Conservation (phyloP, 2,797 vertebrate species). For the Glossophaga mutica region DNA sequence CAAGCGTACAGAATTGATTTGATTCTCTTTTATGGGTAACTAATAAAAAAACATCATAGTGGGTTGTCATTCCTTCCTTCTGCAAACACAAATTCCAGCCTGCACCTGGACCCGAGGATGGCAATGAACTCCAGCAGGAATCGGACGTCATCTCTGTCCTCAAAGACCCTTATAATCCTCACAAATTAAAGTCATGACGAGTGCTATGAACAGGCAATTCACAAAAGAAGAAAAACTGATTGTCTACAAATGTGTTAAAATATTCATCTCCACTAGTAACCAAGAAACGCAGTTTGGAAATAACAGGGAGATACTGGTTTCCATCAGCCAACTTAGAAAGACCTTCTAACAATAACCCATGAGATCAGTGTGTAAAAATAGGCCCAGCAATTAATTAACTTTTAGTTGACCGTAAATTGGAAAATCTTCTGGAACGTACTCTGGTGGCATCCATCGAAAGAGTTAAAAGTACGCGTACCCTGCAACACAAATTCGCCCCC, state of each 20-base stretch:
- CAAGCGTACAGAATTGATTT: constrained; percentile 29
- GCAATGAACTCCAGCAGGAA: background rate
- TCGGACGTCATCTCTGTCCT: background rate
- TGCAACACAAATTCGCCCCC: background rate
- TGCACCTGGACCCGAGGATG: background rate
- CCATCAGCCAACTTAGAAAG: background rate
- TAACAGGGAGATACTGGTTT: background rate
- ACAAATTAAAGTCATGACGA: background rate
- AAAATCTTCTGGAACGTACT: background rate
- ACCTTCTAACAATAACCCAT: background rate
- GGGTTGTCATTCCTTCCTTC: background rate
- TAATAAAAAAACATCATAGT: constrained; percentile 22
- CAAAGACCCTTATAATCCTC: background rate
- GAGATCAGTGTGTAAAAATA: background rate
- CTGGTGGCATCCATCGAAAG: background rate
- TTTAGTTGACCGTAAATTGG: background rate
- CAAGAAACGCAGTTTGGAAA: background rate
- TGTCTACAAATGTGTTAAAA: background rate
- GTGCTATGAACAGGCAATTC: background rate
- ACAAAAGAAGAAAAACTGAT: background rate
- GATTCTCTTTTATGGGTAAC: constrained; percentile 7
- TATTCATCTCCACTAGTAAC: background rate
- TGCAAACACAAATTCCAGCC: background rate
- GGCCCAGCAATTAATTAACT: background rate
- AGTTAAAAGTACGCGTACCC: background rate